Evolutionary conservation across 1,140 invertebrate genomes (phyloP).

Genomic region (Papilio aristodemus): DNA sequence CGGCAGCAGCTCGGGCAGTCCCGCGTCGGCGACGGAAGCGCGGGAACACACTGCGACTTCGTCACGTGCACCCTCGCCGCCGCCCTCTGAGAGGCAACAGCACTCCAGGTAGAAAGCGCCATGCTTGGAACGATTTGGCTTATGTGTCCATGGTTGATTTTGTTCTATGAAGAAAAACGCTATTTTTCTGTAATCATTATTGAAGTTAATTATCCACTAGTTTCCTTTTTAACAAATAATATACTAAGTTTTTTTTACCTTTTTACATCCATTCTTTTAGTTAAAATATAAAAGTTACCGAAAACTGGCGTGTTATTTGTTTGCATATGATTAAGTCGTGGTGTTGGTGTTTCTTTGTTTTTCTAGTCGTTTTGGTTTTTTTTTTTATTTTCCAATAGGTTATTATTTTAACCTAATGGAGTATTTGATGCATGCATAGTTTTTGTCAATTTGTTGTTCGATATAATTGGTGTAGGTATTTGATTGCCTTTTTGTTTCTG

Average conservation of each 20-base stretch:
- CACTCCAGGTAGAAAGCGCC: constrained; percentile 76
- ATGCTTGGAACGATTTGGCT: constrained; percentile 71
- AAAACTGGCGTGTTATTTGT: constrained; percentile 45
- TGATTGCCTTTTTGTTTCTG: constrained; percentile 21
- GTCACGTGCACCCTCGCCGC: constrained; percentile 66
- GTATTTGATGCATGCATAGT: constrained; percentile 17
- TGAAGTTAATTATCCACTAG: neutral
- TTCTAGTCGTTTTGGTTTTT: constrained; percentile 40
- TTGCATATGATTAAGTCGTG: constrained; percentile 35
- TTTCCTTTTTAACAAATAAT: neutral
- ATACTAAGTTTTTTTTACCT: neutral
- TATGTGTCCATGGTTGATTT: constrained; percentile 61
- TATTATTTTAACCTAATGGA: constrained; percentile 14
- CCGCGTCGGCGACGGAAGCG: constrained; percentile 54
- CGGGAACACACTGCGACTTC: constrained; percentile 65
- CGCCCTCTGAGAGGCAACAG: constrained; percentile 67
- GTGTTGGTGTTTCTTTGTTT: constrained; percentile 46
- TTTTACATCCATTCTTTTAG: neutral
- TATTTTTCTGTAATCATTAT: constrained; percentile 41
- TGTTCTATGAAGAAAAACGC: constrained; percentile 50
- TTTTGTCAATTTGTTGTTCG: constrained; percentile 16
- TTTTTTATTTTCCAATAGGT: constrained; percentile 33
- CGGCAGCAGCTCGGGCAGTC: constrained; percentile 71
- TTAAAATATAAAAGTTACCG: neutral
- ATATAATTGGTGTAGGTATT: constrained; percentile 4